phyloP scores from a whole-genome alignment of 1,140 invertebrate species.

The Plectrocnemia conspersa region DNA sequence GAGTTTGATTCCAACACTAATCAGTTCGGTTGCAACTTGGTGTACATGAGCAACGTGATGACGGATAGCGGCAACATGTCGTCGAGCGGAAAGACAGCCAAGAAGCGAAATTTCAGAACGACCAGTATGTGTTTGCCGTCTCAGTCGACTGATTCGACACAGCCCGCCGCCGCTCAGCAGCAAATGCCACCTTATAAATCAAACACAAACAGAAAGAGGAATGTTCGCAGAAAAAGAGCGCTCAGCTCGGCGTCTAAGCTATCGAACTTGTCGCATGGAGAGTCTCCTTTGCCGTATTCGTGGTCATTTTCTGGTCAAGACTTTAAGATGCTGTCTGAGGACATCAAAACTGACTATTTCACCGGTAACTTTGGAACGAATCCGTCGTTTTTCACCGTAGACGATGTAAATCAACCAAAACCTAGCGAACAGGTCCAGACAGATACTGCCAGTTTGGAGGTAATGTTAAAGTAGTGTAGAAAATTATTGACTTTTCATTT shows the following conservation, averaged over 20 bases:
- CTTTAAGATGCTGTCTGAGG: slow-evolving; percentile 1
- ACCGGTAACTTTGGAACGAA: background rate
- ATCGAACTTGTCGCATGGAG: slow-evolving; percentile 6
- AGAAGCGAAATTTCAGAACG: background rate
- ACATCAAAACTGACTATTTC: background rate
- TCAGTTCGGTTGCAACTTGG: slow-evolving; percentile 1
- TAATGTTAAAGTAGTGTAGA: too few relatives aligned
- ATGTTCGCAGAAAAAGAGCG: slow-evolving; percentile 10
- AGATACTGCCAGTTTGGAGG: slow-evolving; percentile 8
- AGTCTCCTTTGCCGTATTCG: slow-evolving; percentile 8
- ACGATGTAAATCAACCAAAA: background rate
- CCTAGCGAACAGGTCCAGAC: background rate
- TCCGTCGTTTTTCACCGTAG: background rate
- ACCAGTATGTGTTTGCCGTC: slow-evolving; percentile 3
- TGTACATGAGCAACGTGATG: background rate
- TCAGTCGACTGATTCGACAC: background rate
- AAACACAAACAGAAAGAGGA: slow-evolving; percentile 2
- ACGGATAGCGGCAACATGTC: too few relatives aligned
- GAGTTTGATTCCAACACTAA: background rate
- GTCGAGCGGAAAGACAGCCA: background rate
- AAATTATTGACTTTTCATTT: too few relatives aligned
- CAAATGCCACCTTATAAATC: background rate
- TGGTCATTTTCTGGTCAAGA: slow-evolving; percentile 17
- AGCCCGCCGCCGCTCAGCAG: background rate
- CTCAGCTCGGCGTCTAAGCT: slow-evolving; percentile 11